A percentile compares a stretch with the other conserved stretches of the same genome.
phyloP scores from a whole-genome alignment of 2,797 vertebrate species.

The Anableps anableps region DNA sequence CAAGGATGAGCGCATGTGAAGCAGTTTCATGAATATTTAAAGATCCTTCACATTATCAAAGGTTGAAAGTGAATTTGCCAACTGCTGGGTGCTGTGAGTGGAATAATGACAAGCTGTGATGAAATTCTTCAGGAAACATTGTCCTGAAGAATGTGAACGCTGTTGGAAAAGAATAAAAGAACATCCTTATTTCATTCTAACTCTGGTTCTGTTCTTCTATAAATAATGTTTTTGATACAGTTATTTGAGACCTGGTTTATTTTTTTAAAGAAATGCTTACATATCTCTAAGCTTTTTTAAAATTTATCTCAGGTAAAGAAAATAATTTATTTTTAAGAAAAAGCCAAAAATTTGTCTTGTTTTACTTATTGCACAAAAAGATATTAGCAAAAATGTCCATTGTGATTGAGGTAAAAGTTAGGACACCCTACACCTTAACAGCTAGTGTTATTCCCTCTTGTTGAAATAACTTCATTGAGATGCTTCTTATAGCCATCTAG shows the following conservation, averaged over 20 bases:
- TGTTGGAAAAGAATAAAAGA: conserved; percentile 52
- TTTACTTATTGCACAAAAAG: not conserved
- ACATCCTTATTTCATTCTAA: conserved; percentile 23
- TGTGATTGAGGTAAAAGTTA: not conserved
- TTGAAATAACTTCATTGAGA: not conserved
- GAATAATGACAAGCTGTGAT: conserved; percentile 76
- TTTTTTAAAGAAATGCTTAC: not conserved
- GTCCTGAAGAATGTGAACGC: conserved; percentile 62
- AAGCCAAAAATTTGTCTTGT: not conserved
- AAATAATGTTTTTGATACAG: not conserved
- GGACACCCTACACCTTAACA: not conserved
- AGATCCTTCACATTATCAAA: conserved; percentile 77
- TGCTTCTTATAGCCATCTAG: not conserved
- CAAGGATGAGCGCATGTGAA: conserved; percentile 60
- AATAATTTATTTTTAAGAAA: not conserved
- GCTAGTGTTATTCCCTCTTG: not conserved
- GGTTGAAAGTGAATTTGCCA: conserved; percentile 74
- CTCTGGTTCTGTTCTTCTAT: conserved; percentile 16
- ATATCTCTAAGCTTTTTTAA: not conserved
- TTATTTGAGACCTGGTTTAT: too few relatives aligned
- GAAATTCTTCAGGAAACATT: conserved; percentile 61
- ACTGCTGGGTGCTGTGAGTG: conserved; percentile 64
- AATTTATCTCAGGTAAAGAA: not conserved
- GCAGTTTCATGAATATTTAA: conserved; percentile 77
- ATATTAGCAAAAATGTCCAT: not conserved